Conservation (phyloP, 1,140 invertebrate species). For the Neodiprion virginianus region DNA sequence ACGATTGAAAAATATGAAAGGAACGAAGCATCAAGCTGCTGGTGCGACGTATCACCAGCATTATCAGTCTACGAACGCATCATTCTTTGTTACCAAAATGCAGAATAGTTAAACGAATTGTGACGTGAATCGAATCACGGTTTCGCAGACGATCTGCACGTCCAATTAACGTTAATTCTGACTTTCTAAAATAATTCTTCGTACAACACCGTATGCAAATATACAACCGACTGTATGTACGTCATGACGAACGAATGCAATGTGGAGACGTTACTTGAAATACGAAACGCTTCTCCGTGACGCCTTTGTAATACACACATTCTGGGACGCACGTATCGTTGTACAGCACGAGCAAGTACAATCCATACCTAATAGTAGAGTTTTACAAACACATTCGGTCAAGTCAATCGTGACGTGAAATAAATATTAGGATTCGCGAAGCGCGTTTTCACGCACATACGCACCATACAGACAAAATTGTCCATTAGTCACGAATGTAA, state of each 20-base stretch:
- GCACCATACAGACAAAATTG: too few species aligned
- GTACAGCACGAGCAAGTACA: too few species aligned
- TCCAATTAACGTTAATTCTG: not conserved
- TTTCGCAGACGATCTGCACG: too few species aligned
- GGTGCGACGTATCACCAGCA: slow-evolving; percentile 2
- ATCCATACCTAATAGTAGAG: not conserved
- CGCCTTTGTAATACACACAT: not conserved
- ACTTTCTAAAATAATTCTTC: slow-evolving; percentile 1
- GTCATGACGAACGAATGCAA: not conserved
- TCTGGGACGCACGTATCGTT: too few species aligned
- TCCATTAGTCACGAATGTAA: too few species aligned
- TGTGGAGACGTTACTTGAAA: not conserved
- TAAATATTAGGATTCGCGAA: not conserved
- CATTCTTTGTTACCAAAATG: too few species aligned
- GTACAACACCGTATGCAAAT: not conserved
- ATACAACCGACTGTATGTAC: not conserved
- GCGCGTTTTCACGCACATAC: not conserved
- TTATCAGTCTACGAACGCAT: too few species aligned
- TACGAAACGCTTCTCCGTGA: not conserved
- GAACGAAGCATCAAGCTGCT: slow-evolving; percentile 32
- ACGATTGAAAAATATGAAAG: not conserved
- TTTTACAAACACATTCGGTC: not conserved
- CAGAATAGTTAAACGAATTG: too few species aligned
- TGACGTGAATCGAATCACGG: too few species aligned
- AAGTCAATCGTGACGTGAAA: not conserved